These are phyloP conservation scores for Numenius arquata DNA, from an alignment of 2,113 vertebrate species.

Conservation along the genomic window DNA sequence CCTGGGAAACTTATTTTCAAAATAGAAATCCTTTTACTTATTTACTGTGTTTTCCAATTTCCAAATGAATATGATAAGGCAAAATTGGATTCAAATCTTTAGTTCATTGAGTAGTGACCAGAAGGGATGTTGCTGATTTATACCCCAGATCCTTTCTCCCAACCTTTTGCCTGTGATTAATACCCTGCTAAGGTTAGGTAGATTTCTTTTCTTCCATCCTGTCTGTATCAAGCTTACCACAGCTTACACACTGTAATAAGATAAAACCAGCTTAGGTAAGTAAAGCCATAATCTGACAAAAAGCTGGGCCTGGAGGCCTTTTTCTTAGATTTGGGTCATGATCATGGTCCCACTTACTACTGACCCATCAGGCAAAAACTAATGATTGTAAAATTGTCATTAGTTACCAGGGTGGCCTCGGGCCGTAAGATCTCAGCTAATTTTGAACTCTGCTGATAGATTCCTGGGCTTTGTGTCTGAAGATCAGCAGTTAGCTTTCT, in stretches of 20 bases:
- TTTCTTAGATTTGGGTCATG: constrained; percentile 59
- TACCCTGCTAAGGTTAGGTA: constrained; percentile 29
- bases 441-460: constrained; percentile 52
- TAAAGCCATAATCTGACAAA: constrained; percentile 56
- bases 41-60: background rate
- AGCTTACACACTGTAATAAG: constrained; percentile 54
- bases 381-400: constrained; percentile 52
- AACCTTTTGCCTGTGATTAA: constrained; percentile 34
- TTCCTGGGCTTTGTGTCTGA: constrained; percentile 35
- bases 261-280: constrained; percentile 62
- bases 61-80: background rate
- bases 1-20: background rate
- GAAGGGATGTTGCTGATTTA: background rate
- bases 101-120: background rate
- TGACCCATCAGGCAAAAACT: constrained; percentile 16
- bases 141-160: background rate
- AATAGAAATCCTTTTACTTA: background rate
- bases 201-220: constrained; percentile 27
- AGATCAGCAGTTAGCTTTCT: constrained; percentile 53
- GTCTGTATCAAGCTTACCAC: constrained; percentile 51
- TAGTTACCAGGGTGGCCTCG: constrained; percentile 32
- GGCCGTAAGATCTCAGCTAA: constrained; percentile 46
- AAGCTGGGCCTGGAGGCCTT: constrained; percentile 46
- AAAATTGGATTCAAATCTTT: background rate
- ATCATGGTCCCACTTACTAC: constrained; percentile 2